Evolutionary conservation across 2,113 vertebrate genomes (phyloP), one percentile per base, ranked within the genome.

Genomic region (Vombatus ursinus): DNA sequence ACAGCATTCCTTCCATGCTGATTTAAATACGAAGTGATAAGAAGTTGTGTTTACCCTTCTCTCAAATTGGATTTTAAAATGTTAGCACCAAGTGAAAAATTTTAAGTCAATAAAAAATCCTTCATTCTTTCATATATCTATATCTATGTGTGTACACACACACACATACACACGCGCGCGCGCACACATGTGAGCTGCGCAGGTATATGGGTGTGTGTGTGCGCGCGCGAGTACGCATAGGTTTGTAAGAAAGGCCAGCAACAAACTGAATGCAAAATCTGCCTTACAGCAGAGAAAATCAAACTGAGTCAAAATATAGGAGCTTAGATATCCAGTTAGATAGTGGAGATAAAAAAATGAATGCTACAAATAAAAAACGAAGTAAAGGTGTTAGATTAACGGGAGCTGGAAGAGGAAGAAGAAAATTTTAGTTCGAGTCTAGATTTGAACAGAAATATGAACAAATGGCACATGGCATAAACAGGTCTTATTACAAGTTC

Each of bases 291-390:
- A 90, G 31, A 31, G 52, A 12, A 92, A 96, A 92, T 48, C 19
- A 96, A 92, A 92, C 50, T 92, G 91, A 49, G 93, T 89, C 90
- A 95, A 68, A 97, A 94, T 52, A 77, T 0, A 91, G 52, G 68
- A 49, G 84, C 52, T 51, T 49, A 49, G 48, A 49, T 49, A 49
- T 49, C 48, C 48, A 49, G 94, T 96, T 94, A 89, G 91, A n/a
- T 77, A 52, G 92, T 19, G 91, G 44, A 96, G 47, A 28, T 11
- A 28, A 50, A 90, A 19, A 92, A n/a, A 8, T 1, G 68, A 93
- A 91, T 53, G 89, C 57, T 44, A 90, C 24, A 90, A 93, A 94
- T 50, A n/a, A 95, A 92, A 95, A 96, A 94, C 4, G 50, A 89
- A 77, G 2, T 0, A 49, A 90, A 95, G 53, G 90, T 6, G 37